A percentile compares a stretch with the other conserved stretches of the same genome.
These are phyloP conservation scores for Andrena minutula DNA, from an alignment of 2,888 invertebrate genomes.

Conservation along the genomic window DNA sequence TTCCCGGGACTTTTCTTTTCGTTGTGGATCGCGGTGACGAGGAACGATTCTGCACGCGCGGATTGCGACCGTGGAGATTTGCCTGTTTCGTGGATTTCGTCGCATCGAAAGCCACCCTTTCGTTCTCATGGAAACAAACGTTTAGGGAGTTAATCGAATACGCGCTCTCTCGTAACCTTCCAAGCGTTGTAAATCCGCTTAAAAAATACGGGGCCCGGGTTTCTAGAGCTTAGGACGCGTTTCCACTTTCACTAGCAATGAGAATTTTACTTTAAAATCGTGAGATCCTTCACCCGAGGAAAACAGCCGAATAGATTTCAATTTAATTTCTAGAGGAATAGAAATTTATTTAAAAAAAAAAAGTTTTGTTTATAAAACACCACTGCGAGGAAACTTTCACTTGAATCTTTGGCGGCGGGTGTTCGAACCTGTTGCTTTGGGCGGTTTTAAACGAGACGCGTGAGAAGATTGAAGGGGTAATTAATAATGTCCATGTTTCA, in stretches of 20 bases:
- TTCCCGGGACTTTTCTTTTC: slow-evolving; percentile 7
- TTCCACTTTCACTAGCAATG: slow-evolving; percentile 22
- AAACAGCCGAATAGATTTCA: too few species aligned
- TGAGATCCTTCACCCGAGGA: too few species aligned
- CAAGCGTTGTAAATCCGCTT: too few species aligned
- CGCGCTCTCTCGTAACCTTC: too few species aligned
- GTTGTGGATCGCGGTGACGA: not conserved
- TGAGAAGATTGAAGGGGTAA: not conserved
- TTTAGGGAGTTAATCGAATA: too few species aligned
- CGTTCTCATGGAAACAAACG: too few species aligned
- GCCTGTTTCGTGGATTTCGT: too few species aligned
- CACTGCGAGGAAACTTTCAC: not conserved
- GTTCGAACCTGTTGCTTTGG: slow-evolving; percentile 51
- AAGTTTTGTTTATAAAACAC: not conserved
- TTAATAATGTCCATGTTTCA: slow-evolving; percentile 9
- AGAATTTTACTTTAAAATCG: not conserved
- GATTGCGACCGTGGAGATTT: too few species aligned
- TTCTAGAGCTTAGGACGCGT: slow-evolving; percentile 2
- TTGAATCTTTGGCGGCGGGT: slow-evolving; percentile 15
- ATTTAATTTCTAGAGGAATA: not conserved
- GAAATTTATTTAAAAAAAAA: not conserved
- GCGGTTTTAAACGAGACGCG: slow-evolving; percentile 3
- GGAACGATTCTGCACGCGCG: too few species aligned
- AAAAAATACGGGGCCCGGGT: not conserved
- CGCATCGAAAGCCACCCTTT: too few species aligned